phyloP scores from a whole-genome alignment of 2,888 invertebrate species.

The Magallana nippona region DNA sequence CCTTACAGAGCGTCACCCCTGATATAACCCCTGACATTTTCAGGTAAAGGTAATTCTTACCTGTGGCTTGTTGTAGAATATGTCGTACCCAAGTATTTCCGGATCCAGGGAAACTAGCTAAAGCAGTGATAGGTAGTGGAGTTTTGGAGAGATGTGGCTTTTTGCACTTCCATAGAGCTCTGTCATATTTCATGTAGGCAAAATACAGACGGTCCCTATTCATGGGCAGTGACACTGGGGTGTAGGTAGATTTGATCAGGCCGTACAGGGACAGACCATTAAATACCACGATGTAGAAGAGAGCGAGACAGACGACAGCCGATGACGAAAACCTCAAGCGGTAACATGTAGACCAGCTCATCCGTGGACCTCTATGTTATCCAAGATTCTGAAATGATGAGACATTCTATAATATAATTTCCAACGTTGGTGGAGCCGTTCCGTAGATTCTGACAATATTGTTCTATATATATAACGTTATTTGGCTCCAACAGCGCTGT shows the following conservation, averaged over 20 bases:
- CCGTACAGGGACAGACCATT: conserved; percentile 42
- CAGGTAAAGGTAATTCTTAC: conserved; percentile 46
- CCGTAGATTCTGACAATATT: background rate
- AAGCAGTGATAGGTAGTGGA: conserved; percentile 56
- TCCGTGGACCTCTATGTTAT: conserved; percentile 20
- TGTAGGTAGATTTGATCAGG: conserved; percentile 36
- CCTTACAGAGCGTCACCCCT: too few species aligned
- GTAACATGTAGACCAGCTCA: background rate
- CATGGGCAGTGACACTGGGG: conserved; percentile 22
- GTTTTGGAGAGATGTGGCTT: conserved; percentile 39
- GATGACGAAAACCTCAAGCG: conserved; percentile 4
- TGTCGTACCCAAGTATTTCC: conserved; percentile 68
- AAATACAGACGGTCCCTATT: conserved; percentile 38
- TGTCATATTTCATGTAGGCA: conserved; percentile 31
- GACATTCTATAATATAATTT: background rate
- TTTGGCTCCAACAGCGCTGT: background rate
- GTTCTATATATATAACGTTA: background rate
- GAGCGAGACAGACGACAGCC: conserved; percentile 28
- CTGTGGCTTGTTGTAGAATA: conserved; percentile 64
- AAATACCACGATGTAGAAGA: conserved; percentile 38
- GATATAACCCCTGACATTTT: too few species aligned
- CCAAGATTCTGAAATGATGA: background rate
- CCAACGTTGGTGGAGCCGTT: background rate
- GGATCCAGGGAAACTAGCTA: conserved; percentile 63
- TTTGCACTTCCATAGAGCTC: conserved; percentile 48